Evolutionary conservation across 2,113 vertebrate species (phyloP).

Genomic region (Aptenodytes forsteri): DNA sequence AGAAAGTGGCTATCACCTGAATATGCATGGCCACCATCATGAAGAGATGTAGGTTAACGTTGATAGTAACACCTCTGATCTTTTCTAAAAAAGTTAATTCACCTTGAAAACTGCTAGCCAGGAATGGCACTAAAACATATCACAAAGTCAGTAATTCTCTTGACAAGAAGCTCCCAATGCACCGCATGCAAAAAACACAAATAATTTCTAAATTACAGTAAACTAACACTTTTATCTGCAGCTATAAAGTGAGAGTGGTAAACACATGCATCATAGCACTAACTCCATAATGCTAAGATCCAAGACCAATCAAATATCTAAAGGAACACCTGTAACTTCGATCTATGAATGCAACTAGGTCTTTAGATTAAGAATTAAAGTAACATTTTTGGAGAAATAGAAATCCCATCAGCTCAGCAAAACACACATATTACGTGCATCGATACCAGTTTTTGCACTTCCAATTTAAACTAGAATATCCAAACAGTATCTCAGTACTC

Average conservation of each 20-base stretch:
- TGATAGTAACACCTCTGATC: not conserved
- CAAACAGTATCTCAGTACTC: not conserved
- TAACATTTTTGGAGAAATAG: not conserved
- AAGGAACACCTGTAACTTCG: not conserved
- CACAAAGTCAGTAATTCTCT: not conserved
- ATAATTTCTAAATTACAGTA: not conserved
- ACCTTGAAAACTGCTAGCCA: not conserved
- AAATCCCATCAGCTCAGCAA: not conserved
- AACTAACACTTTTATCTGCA: not conserved
- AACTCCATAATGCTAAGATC: not conserved
- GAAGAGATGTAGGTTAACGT: not conserved
- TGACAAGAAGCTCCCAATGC: not conserved
- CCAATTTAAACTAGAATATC: not conserved
- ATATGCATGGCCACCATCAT: not conserved
- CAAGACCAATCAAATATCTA: not conserved
- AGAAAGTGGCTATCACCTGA: not conserved
- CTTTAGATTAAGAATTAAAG: not conserved
- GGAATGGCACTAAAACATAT: not conserved
- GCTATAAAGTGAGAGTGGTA: not conserved
- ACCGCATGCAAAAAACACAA: not conserved
- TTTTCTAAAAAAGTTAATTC: not conserved
- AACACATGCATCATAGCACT: not conserved
- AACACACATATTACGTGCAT: not conserved
- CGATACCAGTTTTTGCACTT: not conserved
- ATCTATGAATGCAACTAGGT: not conserved